Evolutionary conservation across 2,113 vertebrate species (phyloP), one percentile per base, ranked within the genome.

Genomic region (Lampris megalopsis): DNA sequence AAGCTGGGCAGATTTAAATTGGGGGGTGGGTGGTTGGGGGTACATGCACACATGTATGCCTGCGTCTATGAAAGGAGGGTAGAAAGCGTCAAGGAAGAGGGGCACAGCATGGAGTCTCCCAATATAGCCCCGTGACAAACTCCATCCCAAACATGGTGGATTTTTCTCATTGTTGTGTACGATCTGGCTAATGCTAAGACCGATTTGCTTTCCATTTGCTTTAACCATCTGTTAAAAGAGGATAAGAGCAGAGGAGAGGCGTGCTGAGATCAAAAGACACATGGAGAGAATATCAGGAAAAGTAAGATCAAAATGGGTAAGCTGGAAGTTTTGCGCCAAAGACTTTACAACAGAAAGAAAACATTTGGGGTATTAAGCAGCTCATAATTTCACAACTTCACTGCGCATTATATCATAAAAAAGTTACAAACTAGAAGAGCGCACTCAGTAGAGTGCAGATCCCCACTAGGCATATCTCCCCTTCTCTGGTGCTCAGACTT

Each of bases 231-330:
- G 82, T 78, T 84, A 86, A 85, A 86, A 74, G 59, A 80, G 84
- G 85, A 88, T 86, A 84, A 88, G 87, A 90, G 85, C 76, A 69
- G 73, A 84, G 65, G 58, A 84, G 80, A 73, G n/a, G 24, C 89
- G 49, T 85, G 91, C 83, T 84, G 91, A 89, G 87, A 91, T 93
- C 86, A 93, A 92, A 93, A 86, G 89, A 90, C 89, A 86, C 89
- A 88, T 84, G 84, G 59, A 52, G 84, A 71, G 85, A 86, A 69
- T 64, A 52, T 79, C 74, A 85, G 88, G 67, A 68, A 89, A 90
- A 86, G 77, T 80, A 57, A 3, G 63, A 68, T 67, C 67, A 81
- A 79, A 77, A 76, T 81, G 76, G 80, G 81, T 87, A 10, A 52
- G 50, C 75, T 74, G 13, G 57, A 85, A 79, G 82, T 86, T 86